Percentiles rank a stretch among this genome's conserved stretches.
Conservation (phyloP, 2,113 vertebrate species). For the Procavia capensis region DNA sequence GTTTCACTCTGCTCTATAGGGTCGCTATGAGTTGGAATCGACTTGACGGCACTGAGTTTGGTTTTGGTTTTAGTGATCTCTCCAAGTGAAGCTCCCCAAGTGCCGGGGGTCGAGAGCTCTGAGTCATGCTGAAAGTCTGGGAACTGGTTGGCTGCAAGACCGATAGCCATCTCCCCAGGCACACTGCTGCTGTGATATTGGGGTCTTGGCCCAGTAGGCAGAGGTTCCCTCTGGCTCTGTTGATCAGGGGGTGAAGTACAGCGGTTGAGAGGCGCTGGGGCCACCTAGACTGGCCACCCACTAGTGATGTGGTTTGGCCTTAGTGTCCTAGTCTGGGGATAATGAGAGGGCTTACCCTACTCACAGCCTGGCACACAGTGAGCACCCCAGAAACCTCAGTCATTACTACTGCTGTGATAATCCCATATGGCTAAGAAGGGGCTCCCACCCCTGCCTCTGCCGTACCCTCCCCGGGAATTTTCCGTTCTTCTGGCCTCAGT, state of each 20-base stretch:
- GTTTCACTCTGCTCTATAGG: too few relatives aligned
- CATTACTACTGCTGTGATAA: background rate
- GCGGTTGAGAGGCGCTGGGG: background rate
- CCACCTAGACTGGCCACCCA: background rate
- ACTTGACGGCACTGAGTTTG: too few relatives aligned
- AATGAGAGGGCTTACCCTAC: background rate
- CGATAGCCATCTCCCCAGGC: background rate
- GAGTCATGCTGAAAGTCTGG: accelerated
- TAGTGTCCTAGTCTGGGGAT: background rate
- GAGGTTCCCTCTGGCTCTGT: background rate
- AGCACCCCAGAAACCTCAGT: background rate
- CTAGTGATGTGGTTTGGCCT: background rate
- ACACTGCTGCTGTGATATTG: background rate
- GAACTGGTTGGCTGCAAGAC: background rate
- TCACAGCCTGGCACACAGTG: accelerated
- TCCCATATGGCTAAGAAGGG: too few relatives aligned
- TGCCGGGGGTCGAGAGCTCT: too few relatives aligned
- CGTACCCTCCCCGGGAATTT: accelerated
- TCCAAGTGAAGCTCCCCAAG: accelerated
- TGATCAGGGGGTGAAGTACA: accelerated
- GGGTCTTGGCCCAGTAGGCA: background rate
- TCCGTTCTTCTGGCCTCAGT: background rate
- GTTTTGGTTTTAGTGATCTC: too few relatives aligned
- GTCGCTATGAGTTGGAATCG: too few relatives aligned
- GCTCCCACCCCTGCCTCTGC: background rate